phyloP scores from a whole-genome alignment of 1,140 invertebrate species.

The Magallana ariakensis region DNA sequence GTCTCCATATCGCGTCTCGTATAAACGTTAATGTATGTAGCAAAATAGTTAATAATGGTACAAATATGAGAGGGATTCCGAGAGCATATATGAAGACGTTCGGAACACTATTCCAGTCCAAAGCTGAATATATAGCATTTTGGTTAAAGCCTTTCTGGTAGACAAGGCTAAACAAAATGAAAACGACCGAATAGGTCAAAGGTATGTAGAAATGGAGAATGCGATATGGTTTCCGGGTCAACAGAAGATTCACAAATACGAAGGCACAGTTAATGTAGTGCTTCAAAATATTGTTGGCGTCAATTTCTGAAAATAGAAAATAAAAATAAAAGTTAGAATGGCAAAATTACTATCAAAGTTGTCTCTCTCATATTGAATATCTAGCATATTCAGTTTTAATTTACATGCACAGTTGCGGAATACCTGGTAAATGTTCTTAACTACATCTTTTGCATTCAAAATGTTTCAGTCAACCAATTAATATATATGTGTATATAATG shows the following conservation, averaged over 20 bases:
- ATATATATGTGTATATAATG: too few species aligned
- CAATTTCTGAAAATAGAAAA: neutral
- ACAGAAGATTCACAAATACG: neutral
- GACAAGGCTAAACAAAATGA: neutral
- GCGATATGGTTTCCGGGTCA: conserved; percentile 15
- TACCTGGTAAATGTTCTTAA: too few species aligned
- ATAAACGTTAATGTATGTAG: neutral
- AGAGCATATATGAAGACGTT: conserved; percentile 20
- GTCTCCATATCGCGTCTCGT: neutral
- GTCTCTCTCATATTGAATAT: too few species aligned
- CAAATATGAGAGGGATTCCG: neutral
- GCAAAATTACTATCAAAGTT: too few species aligned
- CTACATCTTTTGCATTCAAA: too few species aligned
- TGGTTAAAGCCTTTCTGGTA: conserved; percentile 2
- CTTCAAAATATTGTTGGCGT: neutral
- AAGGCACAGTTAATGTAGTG: neutral
- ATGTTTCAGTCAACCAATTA: too few species aligned
- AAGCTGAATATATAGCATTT: neutral
- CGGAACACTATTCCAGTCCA: neutral
- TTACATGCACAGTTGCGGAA: too few species aligned
- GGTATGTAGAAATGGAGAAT: conserved; percentile 20
- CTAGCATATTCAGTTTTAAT: too few species aligned
- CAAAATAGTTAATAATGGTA: neutral
- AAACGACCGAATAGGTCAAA: neutral
- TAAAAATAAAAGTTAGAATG: neutral